Evolutionary conservation across 2,888 invertebrate species (phyloP).

Genomic region (Apamea epomidion): DNA sequence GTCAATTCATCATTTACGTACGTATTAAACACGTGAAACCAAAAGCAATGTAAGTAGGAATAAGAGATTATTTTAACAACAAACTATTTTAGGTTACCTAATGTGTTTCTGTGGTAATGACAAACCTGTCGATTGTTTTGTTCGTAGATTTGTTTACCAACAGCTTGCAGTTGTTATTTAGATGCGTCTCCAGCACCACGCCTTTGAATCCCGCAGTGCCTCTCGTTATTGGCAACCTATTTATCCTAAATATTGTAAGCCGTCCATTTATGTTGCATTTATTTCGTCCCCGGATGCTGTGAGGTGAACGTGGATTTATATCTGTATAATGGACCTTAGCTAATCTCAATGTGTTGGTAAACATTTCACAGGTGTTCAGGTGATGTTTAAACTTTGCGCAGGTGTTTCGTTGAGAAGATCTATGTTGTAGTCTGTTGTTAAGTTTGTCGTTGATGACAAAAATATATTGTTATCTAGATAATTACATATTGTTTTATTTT

Average conservation of each 20-base stretch:
- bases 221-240: slow-evolving; percentile 55
- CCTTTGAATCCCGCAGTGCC: slow-evolving; percentile 61
- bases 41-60: slow-evolving; percentile 85
- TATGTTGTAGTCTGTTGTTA: slow-evolving; percentile 90
- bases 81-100: slow-evolving; percentile 64
- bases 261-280: slow-evolving; percentile 86
- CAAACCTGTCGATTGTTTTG: slow-evolving; percentile 59
- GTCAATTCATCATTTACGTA: slow-evolving; percentile 84
- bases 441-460: slow-evolving; percentile 90
- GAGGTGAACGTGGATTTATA: slow-evolving; percentile 68
- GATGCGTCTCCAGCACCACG: slow-evolving; percentile 47
- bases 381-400: slow-evolving; percentile 79
- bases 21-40: slow-evolving; percentile 77
- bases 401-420: slow-evolving; percentile 86
- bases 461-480: slow-evolving; percentile 91
- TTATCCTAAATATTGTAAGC: slow-evolving; percentile 78
- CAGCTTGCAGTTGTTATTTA: slow-evolving; percentile 72
- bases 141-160: slow-evolving; percentile 75
- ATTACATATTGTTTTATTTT: slow-evolving; percentile 75
- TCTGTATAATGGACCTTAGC: slow-evolving; percentile 69
- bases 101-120: slow-evolving; percentile 48
- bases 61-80: slow-evolving; percentile 80
- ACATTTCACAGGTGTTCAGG: slow-evolving; percentile 74
- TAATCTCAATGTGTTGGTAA: slow-evolving; percentile 78
- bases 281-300: slow-evolving; percentile 72